phyloP scores from a whole-genome alignment of 2,113 vertebrate species.

The Corythornis vintsioides region DNA sequence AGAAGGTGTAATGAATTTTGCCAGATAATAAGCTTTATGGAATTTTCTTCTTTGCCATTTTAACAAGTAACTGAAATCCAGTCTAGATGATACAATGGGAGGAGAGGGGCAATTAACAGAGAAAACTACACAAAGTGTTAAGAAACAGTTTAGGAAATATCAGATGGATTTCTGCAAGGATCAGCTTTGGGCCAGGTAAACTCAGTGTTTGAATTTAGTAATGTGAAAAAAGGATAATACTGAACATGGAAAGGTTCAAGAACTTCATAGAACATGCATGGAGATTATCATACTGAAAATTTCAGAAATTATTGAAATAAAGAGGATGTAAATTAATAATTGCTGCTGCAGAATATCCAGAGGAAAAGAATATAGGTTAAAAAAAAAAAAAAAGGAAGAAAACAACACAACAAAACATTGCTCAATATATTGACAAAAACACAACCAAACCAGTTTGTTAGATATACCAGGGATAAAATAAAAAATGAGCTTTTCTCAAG shows the following conservation, averaged over 20 bases:
- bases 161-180: neutral
- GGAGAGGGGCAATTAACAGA: neutral
- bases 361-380: neutral
- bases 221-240: neutral
- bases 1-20: neutral
- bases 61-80: neutral
- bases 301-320: neutral
- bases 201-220: neutral
- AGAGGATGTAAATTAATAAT: neutral
- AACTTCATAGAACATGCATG: neutral
- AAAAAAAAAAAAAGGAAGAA: neutral
- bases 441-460: too few relatives aligned
- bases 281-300: neutral
- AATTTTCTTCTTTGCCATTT: neutral
- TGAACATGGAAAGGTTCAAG: neutral
- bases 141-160: neutral
- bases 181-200: neutral
- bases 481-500: neutral
- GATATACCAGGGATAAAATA: neutral
- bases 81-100: neutral
- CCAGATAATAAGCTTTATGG: neutral
- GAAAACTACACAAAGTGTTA: neutral
- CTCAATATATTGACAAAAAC: neutral
- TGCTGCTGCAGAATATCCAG: neutral
- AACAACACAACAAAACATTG: neutral